phyloP scores from a whole-genome alignment of 2,888 invertebrate species.

The Bellardia bayeri region DNA sequence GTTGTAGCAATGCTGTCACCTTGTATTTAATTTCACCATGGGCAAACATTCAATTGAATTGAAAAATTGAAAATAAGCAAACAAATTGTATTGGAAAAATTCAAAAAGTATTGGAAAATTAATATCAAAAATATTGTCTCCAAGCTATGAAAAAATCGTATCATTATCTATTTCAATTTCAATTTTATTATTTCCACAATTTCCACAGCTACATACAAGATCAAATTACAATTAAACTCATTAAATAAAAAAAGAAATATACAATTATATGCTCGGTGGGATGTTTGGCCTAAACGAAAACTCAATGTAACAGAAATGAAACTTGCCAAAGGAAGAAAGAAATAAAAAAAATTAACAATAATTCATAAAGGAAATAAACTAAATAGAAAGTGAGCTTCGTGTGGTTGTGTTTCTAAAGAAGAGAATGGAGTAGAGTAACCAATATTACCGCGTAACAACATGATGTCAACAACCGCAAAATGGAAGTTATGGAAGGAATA shows the following conservation, averaged over 20 bases:
- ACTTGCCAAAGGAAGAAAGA: constrained; percentile 2
- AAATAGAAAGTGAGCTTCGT: neutral
- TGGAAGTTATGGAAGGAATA: constrained; percentile 1
- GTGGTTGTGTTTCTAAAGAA: neutral
- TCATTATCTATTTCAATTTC: neutral
- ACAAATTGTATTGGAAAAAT: too few species aligned
- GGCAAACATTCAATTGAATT: too few species aligned
- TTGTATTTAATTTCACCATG: too few species aligned
- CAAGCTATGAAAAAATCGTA: neutral
- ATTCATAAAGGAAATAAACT: constrained; percentile 45
- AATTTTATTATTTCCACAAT: neutral
- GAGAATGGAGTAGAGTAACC: constrained; percentile 16
- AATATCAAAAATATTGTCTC: neutral
- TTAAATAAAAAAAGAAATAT: constrained; percentile 32
- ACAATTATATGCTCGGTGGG: constrained; percentile 67
- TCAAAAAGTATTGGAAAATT: too few species aligned
- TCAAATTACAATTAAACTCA: constrained; percentile 45
- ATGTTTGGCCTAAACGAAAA: constrained; percentile 29
- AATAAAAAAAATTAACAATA: constrained; percentile 53
- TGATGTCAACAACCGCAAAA: constrained; percentile 64
- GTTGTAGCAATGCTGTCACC: too few species aligned
- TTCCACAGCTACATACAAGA: neutral
- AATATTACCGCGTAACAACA: constrained; percentile 65
- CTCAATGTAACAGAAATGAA: neutral
- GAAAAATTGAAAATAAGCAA: too few species aligned